Evolutionary conservation across 2,888 invertebrate genomes (phyloP), one percentile per base, ranked within the genome.

Genomic region (Cordilura impudica): DNA sequence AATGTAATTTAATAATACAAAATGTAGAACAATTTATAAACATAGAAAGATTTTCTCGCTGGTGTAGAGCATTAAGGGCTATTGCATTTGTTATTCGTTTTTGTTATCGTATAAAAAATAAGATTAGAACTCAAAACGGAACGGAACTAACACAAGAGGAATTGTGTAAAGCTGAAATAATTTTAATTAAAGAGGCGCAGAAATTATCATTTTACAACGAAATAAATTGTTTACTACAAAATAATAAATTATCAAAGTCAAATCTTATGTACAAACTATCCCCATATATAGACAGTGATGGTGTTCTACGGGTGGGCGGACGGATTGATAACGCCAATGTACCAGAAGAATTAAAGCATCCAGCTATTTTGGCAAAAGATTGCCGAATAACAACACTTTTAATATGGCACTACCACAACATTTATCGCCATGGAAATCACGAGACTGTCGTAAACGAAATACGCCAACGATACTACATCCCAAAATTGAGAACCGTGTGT

Each of bases 371-470:
- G 18, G 61, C 54, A 1, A 75, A 53, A 60, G 4, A 61, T 0
- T 16, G 54, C 23, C 51, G 53, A 0, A 26, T 54, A 31, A 54
- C 74, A 26, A 23, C n/a, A 2, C 67, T n/a, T n/a, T n/a, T n/a
- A n/a, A n/a, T n/a, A n/a, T n/a, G n/a, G n/a, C n/a, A n/a, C n/a
- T n/a, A n/a, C 12, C 71, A 71, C 18, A 23, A 35, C 5, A 4
- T 66, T 4, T 60, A 61, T 14, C 45, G 69, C 5, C 71, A 81
- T 53, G 4, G 49, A 5, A 70, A 54, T 56, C 60, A 66, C 18
- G 81, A 81, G 54, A 81, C 76, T 1, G 71, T 65, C 4, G 67
- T 74, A 19, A 81, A 81, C 8, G 82, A 82, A 51, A 35, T 81
- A n/a, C 56, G 79, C 0, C 77, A 75, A 71, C 54, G 45, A 4